A percentile compares a stretch with the other conserved stretches of the same genome.
Evolutionary conservation across 2,113 vertebrate species (phyloP).

Genomic region (Camelus bactrianus): DNA sequence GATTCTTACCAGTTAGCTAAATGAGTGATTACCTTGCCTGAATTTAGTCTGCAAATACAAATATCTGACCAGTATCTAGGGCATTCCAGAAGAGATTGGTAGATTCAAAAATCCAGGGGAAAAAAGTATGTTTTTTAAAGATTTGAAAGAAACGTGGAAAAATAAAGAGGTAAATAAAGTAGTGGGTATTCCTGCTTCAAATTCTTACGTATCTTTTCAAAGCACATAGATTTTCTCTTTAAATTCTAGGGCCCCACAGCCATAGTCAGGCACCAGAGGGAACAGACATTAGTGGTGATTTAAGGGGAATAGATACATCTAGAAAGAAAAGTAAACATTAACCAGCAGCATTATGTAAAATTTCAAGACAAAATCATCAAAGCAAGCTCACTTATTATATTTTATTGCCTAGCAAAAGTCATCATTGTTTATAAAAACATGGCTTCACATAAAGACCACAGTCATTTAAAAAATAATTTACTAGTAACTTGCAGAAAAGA

Average conservation of each 20-base stretch:
- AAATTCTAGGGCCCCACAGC: slow-evolving; percentile 3
- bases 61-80: background rate
- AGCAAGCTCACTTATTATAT: slow-evolving; percentile 28
- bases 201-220: slow-evolving; percentile 20
- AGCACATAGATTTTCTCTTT: slow-evolving; percentile 17
- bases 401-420: slow-evolving; percentile 61
- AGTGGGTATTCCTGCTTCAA: background rate
- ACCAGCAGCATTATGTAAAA: slow-evolving; percentile 49
- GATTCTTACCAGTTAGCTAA: background rate
- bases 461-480: slow-evolving; percentile 62
- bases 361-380: slow-evolving; percentile 71
- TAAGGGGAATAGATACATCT: slow-evolving; percentile 48
- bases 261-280: background rate
- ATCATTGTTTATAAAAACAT: slow-evolving; percentile 62
- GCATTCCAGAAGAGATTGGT: background rate
- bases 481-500: slow-evolving; percentile 49
- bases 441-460: background rate
- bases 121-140: background rate
- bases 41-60: slow-evolving; percentile 9
- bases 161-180: background rate
- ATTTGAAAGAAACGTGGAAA: background rate
- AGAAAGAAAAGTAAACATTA: slow-evolving; percentile 64
- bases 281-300: slow-evolving; percentile 45
- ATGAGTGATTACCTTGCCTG: background rate
- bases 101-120: background rate